Conservation (phyloP, 2,888 invertebrate species). For the Lobophora halterata region DNA sequence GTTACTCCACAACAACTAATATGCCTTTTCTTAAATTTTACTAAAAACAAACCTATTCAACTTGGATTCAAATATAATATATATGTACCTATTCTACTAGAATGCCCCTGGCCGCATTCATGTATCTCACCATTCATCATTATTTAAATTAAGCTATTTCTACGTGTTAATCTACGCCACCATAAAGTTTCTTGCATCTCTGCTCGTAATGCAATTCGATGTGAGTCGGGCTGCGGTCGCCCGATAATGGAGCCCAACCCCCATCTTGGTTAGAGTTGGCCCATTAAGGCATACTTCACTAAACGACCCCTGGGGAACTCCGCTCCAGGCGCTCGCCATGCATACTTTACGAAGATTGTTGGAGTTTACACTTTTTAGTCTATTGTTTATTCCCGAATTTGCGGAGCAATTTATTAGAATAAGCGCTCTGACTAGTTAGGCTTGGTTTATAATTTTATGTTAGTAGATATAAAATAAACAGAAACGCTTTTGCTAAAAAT, state of each 20-base stretch:
- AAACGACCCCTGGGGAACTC: constrained; percentile 31
- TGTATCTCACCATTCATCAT: too few relatives aligned
- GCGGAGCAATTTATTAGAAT: background rate
- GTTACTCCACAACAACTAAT: too few relatives aligned
- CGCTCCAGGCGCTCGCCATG: constrained; percentile 23
- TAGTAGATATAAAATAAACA: too few relatives aligned
- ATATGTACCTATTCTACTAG: too few relatives aligned
- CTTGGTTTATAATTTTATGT: background rate
- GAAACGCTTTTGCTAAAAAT: too few relatives aligned
- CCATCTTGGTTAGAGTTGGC: constrained; percentile 33
- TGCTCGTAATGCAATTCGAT: constrained; percentile 14
- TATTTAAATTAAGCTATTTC: too few relatives aligned
- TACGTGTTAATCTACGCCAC: too few relatives aligned
- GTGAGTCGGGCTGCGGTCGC: constrained; percentile 14
- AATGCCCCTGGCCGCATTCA: too few relatives aligned
- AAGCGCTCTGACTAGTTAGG: background rate
- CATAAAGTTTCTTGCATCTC: too few relatives aligned
- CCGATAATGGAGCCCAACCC: constrained; percentile 43
- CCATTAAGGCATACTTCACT: constrained; percentile 47
- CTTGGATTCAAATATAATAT: too few relatives aligned
- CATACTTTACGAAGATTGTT: constrained; percentile 30
- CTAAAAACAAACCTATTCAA: too few relatives aligned
- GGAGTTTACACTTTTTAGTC: constrained; percentile 28
- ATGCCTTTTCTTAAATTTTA: too few relatives aligned
- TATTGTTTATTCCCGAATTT: constrained; percentile 12